A percentile compares a stretch with the other conserved stretches of the same genome.
phyloP scores from a whole-genome alignment of 30 jellyfish, hydroid and myxozoan species.

The Morbakka virulenta region DNA sequence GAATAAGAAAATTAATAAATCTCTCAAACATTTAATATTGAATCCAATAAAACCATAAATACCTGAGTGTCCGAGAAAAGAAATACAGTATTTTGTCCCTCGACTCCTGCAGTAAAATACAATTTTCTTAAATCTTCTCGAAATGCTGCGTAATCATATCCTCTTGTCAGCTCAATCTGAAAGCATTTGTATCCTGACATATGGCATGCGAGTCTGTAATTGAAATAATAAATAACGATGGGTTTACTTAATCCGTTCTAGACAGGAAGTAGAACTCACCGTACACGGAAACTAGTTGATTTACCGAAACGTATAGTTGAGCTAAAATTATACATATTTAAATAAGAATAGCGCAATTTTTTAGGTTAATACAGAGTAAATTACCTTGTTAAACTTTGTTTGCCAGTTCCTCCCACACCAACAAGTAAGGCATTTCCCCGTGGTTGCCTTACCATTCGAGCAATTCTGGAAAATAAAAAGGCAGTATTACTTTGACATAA shows the following conservation, averaged over 20 bases:
- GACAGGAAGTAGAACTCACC: too few species aligned
- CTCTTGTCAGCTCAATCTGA: constrained; percentile 91
- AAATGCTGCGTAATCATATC: constrained; percentile 88
- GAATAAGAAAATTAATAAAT: too few species aligned
- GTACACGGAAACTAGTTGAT: too few species aligned
- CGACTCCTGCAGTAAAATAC: constrained; percentile 83
- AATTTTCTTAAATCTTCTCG: constrained; percentile 80
- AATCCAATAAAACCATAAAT: too few species aligned
- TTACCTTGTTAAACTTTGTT: constrained; percentile 92
- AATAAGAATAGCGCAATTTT: too few species aligned
- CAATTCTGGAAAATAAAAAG: constrained; percentile 40
- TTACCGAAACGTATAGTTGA: too few species aligned
- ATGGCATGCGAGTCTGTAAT: constrained; percentile 91
- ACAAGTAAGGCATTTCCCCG: constrained; percentile 96
- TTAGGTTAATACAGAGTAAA: too few species aligned
- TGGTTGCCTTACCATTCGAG: constrained; percentile 96
- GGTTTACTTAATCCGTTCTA: too few species aligned
- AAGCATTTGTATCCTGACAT: constrained; percentile 93
- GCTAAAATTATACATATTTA: too few species aligned
- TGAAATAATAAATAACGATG: too few species aligned
- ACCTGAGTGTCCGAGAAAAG: constrained; percentile 93
- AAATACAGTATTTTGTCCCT: constrained; percentile 90
- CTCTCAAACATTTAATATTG: too few species aligned
- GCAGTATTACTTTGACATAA: neutral
- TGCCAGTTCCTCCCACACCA: constrained; percentile 99